Evolutionary conservation across 92 coral and sea anemone species (phyloP).

Genomic region (Porites cylindrica): DNA sequence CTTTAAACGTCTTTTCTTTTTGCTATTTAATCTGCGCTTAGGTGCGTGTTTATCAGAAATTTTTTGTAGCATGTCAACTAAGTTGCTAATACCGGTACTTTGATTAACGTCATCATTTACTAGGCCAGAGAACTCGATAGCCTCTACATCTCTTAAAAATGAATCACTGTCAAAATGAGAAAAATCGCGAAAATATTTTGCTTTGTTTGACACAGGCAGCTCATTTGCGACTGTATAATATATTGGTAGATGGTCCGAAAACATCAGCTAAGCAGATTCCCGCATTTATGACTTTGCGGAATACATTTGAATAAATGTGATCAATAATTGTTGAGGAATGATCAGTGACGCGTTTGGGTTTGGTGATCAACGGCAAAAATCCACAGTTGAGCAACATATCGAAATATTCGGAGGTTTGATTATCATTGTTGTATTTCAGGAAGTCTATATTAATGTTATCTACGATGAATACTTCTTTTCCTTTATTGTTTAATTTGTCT

Average conservation of each 20-base stretch:
- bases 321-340: constrained; percentile 65
- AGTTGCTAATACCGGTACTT: constrained; percentile 39
- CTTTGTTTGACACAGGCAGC: constrained; percentile 25
- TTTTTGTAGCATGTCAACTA: constrained; percentile 32
- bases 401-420: constrained; percentile 43
- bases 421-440: constrained; percentile 40
- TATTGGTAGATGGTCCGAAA: constrained; percentile 63
- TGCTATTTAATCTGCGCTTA: constrained; percentile 20
- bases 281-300: constrained; percentile 58
- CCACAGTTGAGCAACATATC: constrained; percentile 30
- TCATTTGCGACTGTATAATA: constrained; percentile 66
- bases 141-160: constrained; percentile 55
- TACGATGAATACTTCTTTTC: constrained; percentile 36
- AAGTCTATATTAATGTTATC: constrained; percentile 47
- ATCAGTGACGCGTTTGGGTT: constrained; percentile 50
- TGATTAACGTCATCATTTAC: constrained; percentile 35
- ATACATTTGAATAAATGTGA: constrained; percentile 69
- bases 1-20: constrained; percentile 10
- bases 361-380: constrained; percentile 40
- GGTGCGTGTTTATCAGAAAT: constrained; percentile 63
- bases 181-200: constrained; percentile 65
- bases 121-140: constrained; percentile 49
- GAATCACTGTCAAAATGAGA: constrained; percentile 59
- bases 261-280: constrained; percentile 74
- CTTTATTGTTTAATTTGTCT: constrained; percentile 18